Base-by-base conservation (phyloP, 2,113 vertebrate genomes). In the Recurvirostra avosetta region DNA sequence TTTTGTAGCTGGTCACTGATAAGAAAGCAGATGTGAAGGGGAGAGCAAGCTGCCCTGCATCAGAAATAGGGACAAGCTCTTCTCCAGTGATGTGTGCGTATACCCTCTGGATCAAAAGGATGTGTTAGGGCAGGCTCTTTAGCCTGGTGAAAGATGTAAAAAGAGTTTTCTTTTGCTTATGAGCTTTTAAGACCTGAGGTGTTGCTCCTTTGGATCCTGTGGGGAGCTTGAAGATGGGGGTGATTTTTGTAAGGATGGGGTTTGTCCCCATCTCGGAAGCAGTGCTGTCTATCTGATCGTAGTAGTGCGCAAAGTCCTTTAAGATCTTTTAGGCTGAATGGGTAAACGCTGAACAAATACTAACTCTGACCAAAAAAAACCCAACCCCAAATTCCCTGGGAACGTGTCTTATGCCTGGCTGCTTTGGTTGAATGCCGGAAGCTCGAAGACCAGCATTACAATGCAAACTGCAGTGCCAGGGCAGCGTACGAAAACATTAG, bases 281-380 rank as follows among this genome's bases (percentile, higher is more conserved):
- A 25, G 49, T 25, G 22, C 6, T 49, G 1, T 73, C 62, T 59
- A 10, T 61, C 23, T 62, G 40, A 13, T 29, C 0, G 0, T 9
- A 29, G 29, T 6, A 62, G 38, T 40, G 55, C 15, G 29, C 38
- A 43, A 53, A 92, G 59, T 19, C 12, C 68, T 84, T 55, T 45
- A 63, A 53, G 55, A 16, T 77, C 27, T 68, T 78, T 29, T 18
- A 59, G 43, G 43, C 43, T 55, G 20, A 61, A 26, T n/a, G 50
- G 9, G 13, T 76, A 56, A 70, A 62, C 0, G 0, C 26, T 70
- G 36, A 76, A 49, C 14, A 65, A 84, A 84, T 40, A n/a, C 6
- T 45, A 49, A 26, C 43, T 63, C 38, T 50, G 36, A 32, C n/a
- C 1, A 45, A 75, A 74, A 22, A 32, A n/a, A 8, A 5, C 34